Conservation (phyloP, 1,140 invertebrate species). For the Leptinotarsa defecta region DNA sequence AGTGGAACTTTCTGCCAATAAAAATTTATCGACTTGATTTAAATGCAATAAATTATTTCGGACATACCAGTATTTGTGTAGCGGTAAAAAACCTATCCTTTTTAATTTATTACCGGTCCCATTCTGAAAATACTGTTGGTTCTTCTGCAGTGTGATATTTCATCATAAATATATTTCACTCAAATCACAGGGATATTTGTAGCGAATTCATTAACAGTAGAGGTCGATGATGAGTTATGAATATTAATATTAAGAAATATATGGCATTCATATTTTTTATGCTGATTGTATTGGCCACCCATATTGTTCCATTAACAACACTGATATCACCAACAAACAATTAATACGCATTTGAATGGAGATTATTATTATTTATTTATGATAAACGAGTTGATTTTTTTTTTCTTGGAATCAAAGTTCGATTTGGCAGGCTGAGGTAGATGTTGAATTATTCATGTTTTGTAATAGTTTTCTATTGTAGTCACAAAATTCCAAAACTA, state of each 20-base stretch:
- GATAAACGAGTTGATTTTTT: no score
- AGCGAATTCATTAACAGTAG: neutral
- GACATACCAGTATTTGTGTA: neutral
- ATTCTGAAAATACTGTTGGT: neutral
- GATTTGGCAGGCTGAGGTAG: no score
- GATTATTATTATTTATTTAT: no score
- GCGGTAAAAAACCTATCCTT: neutral
- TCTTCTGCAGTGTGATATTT: neutral
- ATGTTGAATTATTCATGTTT: no score
- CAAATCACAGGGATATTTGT: neutral
- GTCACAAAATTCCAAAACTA: no score
- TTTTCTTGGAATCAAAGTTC: no score
- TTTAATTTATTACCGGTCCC: neutral
- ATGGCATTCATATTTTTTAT: no score
- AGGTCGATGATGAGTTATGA: neutral
- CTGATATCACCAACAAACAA: no score
- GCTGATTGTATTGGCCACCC: no score
- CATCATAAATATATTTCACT: conserved; percentile 6
- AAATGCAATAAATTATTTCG: neutral
- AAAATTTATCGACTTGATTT: neutral
- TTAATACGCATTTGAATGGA: no score
- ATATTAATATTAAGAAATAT: neutral
- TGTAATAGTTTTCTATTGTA: no score
- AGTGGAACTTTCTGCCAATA: conserved; percentile 2
- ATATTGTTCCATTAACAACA: no score